These are phyloP conservation scores for Mus spicilegus DNA, from an alignment of 2,113 vertebrate genomes.

Conservation along the genomic window DNA sequence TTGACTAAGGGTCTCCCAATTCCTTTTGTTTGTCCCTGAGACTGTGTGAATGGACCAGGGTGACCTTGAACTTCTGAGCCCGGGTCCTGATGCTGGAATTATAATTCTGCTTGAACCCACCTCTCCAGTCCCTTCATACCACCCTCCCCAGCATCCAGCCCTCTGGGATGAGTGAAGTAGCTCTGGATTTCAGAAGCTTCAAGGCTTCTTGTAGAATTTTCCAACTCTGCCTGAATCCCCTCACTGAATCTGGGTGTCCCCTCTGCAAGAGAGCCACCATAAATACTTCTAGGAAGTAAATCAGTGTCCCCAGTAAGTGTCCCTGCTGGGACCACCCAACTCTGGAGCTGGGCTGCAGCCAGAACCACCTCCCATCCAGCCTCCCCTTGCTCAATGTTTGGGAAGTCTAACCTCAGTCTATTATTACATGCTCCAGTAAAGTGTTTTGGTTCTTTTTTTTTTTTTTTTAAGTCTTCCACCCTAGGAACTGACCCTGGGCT, in stretches of 20 bases:
- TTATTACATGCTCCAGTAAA: neutral
- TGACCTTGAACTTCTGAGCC: neutral
- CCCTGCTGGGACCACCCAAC: neutral
- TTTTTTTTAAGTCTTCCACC: neutral
- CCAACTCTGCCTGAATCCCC: neutral
- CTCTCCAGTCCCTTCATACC: neutral
- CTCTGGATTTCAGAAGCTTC: neutral
- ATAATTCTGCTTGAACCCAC: neutral
- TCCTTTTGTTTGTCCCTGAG: neutral
- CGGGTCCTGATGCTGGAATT: neutral
- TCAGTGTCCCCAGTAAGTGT: neutral
- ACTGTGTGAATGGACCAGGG: neutral
- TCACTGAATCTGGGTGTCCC: neutral
- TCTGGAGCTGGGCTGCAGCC: neutral
- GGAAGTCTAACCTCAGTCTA: conserved; percentile 39
- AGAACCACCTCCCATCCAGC: neutral
- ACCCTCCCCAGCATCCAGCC: neutral
- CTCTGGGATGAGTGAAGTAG: neutral
- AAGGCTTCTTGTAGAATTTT: neutral
- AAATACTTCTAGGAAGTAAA: neutral
- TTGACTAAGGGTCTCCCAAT: neutral
- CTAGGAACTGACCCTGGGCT: neutral
- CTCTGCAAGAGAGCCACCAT: neutral
- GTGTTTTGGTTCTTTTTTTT: neutral
- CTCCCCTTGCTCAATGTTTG: neutral